A percentile compares a stretch with the other conserved stretches of the same genome.
phyloP scores from a whole-genome alignment of 2,797 vertebrate species.

The Ceyx erithaca region DNA sequence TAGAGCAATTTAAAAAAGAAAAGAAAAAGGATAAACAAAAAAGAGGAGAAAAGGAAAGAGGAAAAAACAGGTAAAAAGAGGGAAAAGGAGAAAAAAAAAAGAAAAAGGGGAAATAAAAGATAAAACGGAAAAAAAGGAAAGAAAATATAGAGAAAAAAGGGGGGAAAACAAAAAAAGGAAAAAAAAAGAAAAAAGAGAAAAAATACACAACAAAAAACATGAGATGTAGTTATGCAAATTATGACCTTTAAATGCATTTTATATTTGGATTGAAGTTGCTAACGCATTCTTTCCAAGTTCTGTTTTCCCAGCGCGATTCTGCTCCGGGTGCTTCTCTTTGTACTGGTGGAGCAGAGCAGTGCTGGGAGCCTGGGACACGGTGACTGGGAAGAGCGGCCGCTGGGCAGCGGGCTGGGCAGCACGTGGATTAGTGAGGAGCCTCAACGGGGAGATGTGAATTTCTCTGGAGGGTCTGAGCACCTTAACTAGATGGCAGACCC shows the following conservation, averaged over 20 bases:
- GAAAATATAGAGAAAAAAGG: not conserved
- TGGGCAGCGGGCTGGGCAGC: not conserved
- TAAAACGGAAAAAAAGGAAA: not conserved
- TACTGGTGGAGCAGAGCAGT: not conserved
- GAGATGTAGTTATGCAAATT: constrained; percentile 67
- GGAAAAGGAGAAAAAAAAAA: not conserved
- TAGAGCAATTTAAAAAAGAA: constrained; percentile 3
- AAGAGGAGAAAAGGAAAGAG: not conserved
- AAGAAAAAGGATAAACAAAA: not conserved
- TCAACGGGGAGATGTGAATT: constrained; percentile 67
- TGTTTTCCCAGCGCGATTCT: constrained; percentile 27
- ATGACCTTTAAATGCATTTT: constrained; percentile 66
- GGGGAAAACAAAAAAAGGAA: not conserved
- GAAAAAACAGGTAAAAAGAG: too few relatives aligned
- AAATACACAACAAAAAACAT: constrained; percentile 51
- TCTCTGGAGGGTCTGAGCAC: constrained; percentile 37
- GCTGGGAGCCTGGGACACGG: not conserved
- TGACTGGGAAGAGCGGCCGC: not conserved
- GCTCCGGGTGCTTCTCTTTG: constrained; percentile 42
- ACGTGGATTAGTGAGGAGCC: not conserved
- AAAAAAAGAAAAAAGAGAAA: not conserved
- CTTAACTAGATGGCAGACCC: constrained; percentile 61
- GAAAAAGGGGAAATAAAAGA: not conserved
- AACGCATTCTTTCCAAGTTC: constrained; percentile 60
- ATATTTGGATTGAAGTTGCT: constrained; percentile 66